These are phyloP conservation scores for Lochmaea crataegi DNA, from an alignment of 2,888 invertebrate species.

Conservation along the genomic window DNA sequence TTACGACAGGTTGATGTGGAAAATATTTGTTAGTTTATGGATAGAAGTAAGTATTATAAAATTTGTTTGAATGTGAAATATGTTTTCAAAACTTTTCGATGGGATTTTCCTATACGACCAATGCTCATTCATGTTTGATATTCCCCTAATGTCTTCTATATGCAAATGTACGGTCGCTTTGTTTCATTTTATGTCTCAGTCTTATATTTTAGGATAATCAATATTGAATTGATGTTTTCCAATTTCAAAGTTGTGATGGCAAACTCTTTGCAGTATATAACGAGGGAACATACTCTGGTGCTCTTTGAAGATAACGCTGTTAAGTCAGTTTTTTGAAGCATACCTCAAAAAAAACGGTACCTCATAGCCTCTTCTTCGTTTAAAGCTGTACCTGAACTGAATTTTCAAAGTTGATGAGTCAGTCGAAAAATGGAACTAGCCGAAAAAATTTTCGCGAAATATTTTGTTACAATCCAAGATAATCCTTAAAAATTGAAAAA, in stretches of 20 bases:
- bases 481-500: too few relatives aligned
- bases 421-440: too few relatives aligned
- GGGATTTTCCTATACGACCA: not conserved
- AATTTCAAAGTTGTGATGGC: not conserved
- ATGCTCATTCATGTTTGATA: not conserved
- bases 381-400: too few relatives aligned
- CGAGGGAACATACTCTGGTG: too few relatives aligned
- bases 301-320: too few relatives aligned
- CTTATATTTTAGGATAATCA: not conserved
- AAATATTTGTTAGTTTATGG: slow-evolving; percentile 1
- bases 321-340: too few relatives aligned
- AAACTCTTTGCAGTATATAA: too few relatives aligned
- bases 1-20: not conserved
- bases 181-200: not conserved
- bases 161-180: not conserved
- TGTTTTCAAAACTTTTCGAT: not conserved
- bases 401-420: too few relatives aligned
- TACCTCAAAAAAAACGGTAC: too few relatives aligned
- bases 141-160: not conserved
- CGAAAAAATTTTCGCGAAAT: too few relatives aligned
- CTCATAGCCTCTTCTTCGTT: too few relatives aligned
- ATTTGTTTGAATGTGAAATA: not conserved
- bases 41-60: not conserved
- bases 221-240: not conserved
- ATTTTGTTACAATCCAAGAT: too few relatives aligned